Evolutionary conservation across 2,113 vertebrate genomes (phyloP).

Genomic region (Xiphophorus couchianus): DNA sequence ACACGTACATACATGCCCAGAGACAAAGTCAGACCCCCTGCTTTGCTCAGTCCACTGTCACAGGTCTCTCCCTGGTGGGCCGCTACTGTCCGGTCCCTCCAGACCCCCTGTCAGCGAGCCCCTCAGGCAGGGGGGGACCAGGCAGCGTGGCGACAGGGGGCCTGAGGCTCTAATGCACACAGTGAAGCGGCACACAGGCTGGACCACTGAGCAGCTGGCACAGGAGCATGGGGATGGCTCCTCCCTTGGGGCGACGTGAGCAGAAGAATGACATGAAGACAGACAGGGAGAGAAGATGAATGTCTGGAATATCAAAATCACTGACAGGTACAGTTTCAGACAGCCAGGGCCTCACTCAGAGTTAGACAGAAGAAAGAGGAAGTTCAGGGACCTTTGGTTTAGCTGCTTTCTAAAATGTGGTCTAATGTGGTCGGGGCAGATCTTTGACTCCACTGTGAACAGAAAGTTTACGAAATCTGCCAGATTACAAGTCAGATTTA

Average conservation of each 20-base stretch:
- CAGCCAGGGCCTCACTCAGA: slow-evolving; percentile 39
- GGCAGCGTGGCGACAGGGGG: slow-evolving; percentile 68
- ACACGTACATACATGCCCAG: slow-evolving; percentile 29
- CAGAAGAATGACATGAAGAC: slow-evolving; percentile 68
- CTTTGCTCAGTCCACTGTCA: slow-evolving; percentile 63
- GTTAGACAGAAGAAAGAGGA: slow-evolving; percentile 46
- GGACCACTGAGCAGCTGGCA: slow-evolving; percentile 78
- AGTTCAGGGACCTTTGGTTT: slow-evolving; percentile 49
- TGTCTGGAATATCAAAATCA: slow-evolving; percentile 68
- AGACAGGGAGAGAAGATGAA: slow-evolving; percentile 64
- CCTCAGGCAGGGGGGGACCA: slow-evolving; percentile 53
- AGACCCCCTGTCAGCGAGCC: slow-evolving; percentile 73
- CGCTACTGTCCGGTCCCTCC: slow-evolving; percentile 69
- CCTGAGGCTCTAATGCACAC: slow-evolving; percentile 74
- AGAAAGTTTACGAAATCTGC: slow-evolving; percentile 62
- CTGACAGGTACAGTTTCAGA: slow-evolving; percentile 70
- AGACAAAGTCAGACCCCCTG: slow-evolving; percentile 58
- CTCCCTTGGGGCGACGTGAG: slow-evolving; percentile 66
- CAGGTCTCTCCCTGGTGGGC: slow-evolving; percentile 56
- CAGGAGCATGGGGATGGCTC: slow-evolving; percentile 61
- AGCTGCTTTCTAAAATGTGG: slow-evolving; percentile 13
- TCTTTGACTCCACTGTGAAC: slow-evolving; percentile 27
- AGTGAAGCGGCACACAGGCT: slow-evolving; percentile 61
- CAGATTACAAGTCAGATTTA: slow-evolving; percentile 56
- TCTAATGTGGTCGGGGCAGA: slow-evolving; percentile 47